phyloP scores from a whole-genome alignment of 2,113 vertebrate species.

The Solea senegalensis region DNA sequence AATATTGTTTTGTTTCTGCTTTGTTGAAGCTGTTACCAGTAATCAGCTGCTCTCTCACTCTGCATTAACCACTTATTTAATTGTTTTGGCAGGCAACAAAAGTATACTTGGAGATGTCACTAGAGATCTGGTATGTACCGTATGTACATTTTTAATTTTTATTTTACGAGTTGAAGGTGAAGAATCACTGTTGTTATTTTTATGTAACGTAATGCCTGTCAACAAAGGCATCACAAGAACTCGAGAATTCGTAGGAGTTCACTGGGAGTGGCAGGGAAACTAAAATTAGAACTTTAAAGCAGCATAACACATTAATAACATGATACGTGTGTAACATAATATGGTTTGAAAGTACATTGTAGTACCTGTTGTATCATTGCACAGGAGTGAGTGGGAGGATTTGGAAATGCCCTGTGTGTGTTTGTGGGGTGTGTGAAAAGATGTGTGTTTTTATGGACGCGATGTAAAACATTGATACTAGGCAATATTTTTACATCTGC shows the following conservation, averaged over 20 bases:
- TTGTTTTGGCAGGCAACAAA: constrained; percentile 88
- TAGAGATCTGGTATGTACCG: constrained; percentile 93
- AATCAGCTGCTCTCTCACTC: neutral
- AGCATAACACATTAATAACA: neutral
- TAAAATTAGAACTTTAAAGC: constrained; percentile 14
- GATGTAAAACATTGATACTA: neutral
- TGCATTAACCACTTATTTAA: constrained; percentile 21
- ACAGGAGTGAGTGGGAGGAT: neutral
- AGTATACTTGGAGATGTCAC: constrained; percentile 88
- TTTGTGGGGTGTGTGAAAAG: constrained; percentile 5
- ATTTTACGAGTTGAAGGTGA: neutral
- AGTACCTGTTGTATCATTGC: neutral
- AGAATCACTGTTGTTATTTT: neutral
- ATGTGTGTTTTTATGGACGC: neutral
- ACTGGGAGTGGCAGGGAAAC: neutral
- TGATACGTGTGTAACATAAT: neutral
- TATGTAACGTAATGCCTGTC: neutral
- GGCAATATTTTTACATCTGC: neutral
- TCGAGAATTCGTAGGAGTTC: constrained; percentile 1
- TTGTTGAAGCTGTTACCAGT: too few species aligned
- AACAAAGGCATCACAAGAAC: neutral
- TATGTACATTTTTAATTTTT: neutral
- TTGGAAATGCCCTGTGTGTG: neutral
- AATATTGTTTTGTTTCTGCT: neutral
- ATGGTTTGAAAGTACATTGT: neutral